Evolutionary conservation across 2,113 vertebrate genomes (phyloP).

Genomic region (Aldabrachelys gigantea): DNA sequence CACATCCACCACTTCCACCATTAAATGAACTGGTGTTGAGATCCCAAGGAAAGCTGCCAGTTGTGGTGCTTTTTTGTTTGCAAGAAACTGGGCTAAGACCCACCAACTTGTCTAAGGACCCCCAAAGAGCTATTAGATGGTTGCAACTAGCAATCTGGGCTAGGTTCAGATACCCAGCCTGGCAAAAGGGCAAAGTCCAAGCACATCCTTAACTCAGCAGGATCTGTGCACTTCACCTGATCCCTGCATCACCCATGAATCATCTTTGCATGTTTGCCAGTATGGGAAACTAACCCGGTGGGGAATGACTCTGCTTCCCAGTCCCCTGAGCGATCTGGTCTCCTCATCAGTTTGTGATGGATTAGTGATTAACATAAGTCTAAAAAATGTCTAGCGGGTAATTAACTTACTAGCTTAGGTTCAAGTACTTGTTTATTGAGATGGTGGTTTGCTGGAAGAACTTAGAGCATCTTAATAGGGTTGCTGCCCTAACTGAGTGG

Average conservation of each 20-base stretch:
- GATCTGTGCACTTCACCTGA: neutral
- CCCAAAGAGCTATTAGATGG: neutral
- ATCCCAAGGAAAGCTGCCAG: neutral
- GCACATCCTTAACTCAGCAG: fast-evolving
- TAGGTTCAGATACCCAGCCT: neutral
- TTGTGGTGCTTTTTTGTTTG: neutral
- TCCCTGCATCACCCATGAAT: fast-evolving
- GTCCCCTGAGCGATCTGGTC: neutral
- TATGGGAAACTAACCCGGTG: neutral
- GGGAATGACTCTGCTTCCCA: fast-evolving
- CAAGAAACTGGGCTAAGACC: neutral
- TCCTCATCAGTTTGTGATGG: neutral
- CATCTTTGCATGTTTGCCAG: neutral
- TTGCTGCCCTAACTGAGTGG: fast-evolving
- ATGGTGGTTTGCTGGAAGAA: neutral
- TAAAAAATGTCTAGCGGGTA: neutral
- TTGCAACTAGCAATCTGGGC: neutral
- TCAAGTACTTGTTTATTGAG: neutral
- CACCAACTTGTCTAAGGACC: neutral
- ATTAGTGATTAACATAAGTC: neutral
- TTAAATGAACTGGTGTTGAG: neutral
- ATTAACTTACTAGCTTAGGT: neutral
- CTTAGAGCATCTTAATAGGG: neutral
- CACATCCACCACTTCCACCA: neutral
- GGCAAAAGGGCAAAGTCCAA: neutral